Evolutionary conservation across 2,888 invertebrate genomes (phyloP).

Genomic region (Sinhomidia bicolor): DNA sequence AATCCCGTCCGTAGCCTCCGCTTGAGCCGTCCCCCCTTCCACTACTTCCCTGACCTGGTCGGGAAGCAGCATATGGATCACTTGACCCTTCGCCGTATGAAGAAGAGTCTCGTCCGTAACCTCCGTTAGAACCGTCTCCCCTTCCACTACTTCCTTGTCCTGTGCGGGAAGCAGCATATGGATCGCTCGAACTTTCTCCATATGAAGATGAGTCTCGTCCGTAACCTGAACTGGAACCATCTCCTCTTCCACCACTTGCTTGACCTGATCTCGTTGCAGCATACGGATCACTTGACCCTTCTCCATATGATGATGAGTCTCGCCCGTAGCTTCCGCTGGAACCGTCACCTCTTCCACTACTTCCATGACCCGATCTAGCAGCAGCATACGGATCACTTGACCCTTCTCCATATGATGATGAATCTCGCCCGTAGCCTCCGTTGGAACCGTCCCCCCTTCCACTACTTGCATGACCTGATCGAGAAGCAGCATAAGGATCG

Average conservation of each 20-base stretch:
- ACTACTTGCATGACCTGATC: slow-evolving; percentile 11
- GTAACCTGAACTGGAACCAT: not conserved
- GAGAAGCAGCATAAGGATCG: slow-evolving; percentile 1
- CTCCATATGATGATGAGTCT: not conserved
- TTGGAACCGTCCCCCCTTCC: slow-evolving; percentile 19
- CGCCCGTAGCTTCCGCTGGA: not conserved
- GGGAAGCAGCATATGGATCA: no score
- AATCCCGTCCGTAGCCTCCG: not conserved
- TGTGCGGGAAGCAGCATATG: slow-evolving; percentile 10
- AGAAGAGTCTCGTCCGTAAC: not conserved
- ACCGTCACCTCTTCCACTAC: no score
- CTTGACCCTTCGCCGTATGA: no score
- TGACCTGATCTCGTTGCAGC: no score
- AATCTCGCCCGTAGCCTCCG: slow-evolving; percentile 1
- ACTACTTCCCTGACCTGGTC: no score
- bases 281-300: no score
- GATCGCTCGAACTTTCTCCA: not conserved
- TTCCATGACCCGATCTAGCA: no score
- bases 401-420: not conserved
- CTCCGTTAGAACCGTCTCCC: not conserved
- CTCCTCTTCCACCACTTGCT: slow-evolving; percentile 31
- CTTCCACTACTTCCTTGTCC: slow-evolving; percentile 35
- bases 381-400: no score
- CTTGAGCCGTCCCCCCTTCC: no score
- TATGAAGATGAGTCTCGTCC: not conserved